These are phyloP conservation scores for Ptiloglossa arizonensis DNA, from an alignment of 1,140 invertebrate species.

Conservation along the genomic window DNA sequence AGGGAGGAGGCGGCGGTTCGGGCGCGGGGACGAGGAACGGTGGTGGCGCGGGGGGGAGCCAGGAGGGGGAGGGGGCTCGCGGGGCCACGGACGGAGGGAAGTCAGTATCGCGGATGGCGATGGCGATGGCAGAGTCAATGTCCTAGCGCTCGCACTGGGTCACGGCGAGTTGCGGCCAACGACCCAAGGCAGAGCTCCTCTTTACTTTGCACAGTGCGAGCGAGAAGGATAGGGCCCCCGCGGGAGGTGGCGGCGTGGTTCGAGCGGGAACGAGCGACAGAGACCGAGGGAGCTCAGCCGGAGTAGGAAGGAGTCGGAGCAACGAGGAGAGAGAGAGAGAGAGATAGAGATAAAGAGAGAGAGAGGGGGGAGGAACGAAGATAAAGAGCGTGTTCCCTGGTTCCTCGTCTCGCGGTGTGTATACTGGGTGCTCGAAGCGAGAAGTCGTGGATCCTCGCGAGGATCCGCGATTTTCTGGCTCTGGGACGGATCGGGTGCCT, in stretches of 20 bases:
- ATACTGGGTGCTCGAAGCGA: slow-evolving; percentile 72
- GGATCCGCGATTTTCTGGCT: slow-evolving; percentile 59
- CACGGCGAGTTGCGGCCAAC: slow-evolving; percentile 82
- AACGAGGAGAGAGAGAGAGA: slow-evolving; percentile 25
- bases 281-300: background rate
- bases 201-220: slow-evolving; percentile 79
- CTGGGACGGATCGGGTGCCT: slow-evolving; percentile 51
- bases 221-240: slow-evolving; percentile 45
- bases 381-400: slow-evolving; percentile 59
- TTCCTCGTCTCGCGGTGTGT: slow-evolving; percentile 68
- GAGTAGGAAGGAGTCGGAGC: slow-evolving; percentile 41
- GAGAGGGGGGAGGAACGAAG: slow-evolving; percentile 8
- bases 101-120: slow-evolving; percentile 81
- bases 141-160: slow-evolving; percentile 82
- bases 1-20: slow-evolving; percentile 62
- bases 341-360: slow-evolving; percentile 34
- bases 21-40: slow-evolving; percentile 28
- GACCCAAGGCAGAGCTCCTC: slow-evolving; percentile 79
- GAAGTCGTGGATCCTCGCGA: slow-evolving; percentile 53
- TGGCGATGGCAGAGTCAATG: slow-evolving; percentile 82
- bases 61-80: slow-evolving; percentile 51
- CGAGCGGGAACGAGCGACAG: slow-evolving; percentile 37
- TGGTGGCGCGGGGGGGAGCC: slow-evolving; percentile 51
- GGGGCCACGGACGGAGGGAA: slow-evolving; percentile 53
- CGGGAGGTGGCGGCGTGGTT: background rate